Evolutionary conservation across 2,888 invertebrate species (phyloP), one percentile per base, ranked within the genome.

Genomic region (Ephialtes manifestator): DNA sequence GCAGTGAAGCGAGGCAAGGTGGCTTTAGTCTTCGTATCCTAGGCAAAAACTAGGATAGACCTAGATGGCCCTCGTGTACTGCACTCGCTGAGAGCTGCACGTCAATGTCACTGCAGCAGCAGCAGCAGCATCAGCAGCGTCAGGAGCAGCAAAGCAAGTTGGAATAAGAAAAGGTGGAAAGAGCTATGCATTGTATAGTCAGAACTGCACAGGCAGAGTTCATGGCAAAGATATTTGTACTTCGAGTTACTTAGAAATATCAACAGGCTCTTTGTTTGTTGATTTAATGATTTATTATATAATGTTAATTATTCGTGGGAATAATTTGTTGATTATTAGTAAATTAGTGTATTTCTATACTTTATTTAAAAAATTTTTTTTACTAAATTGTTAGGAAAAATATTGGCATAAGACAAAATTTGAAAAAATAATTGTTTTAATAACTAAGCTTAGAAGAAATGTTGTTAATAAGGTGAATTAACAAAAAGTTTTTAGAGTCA

Each of bases 41-140:
- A 91, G 89, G 88, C 89, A 93, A 93, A 92, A 93, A 93, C 92
- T 92, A 91, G 92, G 91, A 93, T 92, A 90, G 90, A 89, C 92
- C 89, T 92, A 92, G 91, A 92, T 92, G 92, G 91, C 80, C 83
- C 87, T 67, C 84, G 83, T 81, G 86, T 82, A 58, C 79, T 24
- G 15, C 70, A 46, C 68, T 75, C 53, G 68, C 70, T 46, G 39
- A 58, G 58, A 72, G 20, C 39, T 13, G 60, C 75, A 46, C 76
- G 53, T 55, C 67, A 46, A 39, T 63, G 51, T 39, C 11, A 28
- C 71, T 4, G 60, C 60, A 31, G 18, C 18, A 63, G 18, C 63
- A 35, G 65, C 43, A 39, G 20, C 39, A 35, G 18, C 63, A 31
- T n/a, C 60, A 31, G 13, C 28, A 60, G 60, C 55, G 10, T 60